Evolutionary conservation across 1,140 invertebrate genomes (phyloP), one percentile per base, ranked within the genome.

Genomic region (Cepaea nemoralis): DNA sequence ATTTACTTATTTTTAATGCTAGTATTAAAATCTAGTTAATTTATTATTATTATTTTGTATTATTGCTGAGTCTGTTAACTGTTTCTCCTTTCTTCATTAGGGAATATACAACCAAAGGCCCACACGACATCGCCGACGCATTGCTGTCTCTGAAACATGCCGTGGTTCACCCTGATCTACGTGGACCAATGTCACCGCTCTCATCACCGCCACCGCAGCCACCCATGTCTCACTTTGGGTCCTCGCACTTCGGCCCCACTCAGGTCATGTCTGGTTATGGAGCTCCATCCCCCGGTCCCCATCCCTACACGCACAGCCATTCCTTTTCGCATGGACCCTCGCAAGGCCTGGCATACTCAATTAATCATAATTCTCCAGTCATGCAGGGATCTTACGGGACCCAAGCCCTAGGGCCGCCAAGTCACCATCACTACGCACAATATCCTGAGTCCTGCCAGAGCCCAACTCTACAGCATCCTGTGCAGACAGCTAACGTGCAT

Each of bases 111-210:
- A 24, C 77, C 39, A 91, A 91, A 76, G 82, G 86, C 19, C 84
- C 87, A 27, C 93, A 94, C 89, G 94, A 95, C 83, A 94, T 96
- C 77, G 95, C 96, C 0, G 96, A 97, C 87, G 96, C 96, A 33
- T 93, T 97, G 37, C 92, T 97, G 80, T 96, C 96, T 0, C 90
- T 97, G 81, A 97, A 97, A 91, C 95, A 97, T 88, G 95, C 96
- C 0, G 95, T 97, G 19, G 95, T 96, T 19, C 95, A 96, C 91
- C 95, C 95, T 14, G 93, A 92, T 89, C 91, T 83, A 39, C 76
- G 82, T 6, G 85, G 86, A 5, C 86, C 83, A 31, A 81, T 90
- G 50, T 87, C 89, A 6, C 87, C 86, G 0, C 77, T 87, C 22
- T 87, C 87, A 48, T 86, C 87, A 24, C 82, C 82, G 27, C 83